Percentiles rank a stretch among this genome's conserved stretches.
Evolutionary conservation across 2,113 vertebrate genomes (phyloP).

Genomic region (Sceloporus undulatus): DNA sequence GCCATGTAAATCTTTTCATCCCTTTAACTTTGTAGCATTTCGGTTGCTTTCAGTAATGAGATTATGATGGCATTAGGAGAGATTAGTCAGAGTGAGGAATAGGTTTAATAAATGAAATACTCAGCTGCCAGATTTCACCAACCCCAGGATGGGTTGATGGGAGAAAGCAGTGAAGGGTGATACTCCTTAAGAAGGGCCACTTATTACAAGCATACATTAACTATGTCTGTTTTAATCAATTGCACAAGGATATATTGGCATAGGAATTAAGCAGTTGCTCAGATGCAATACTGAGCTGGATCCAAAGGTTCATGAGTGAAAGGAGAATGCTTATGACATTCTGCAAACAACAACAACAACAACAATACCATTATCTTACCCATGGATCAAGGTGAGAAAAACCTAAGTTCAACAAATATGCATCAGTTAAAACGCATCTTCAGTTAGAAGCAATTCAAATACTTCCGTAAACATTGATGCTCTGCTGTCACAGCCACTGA

Average conservation of each 20-base stretch:
- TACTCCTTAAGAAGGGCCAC: background rate
- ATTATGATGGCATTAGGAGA: conserved; percentile 61
- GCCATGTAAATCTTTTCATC: background rate
- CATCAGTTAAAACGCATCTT: too few species aligned
- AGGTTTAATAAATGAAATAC: conserved; percentile 46
- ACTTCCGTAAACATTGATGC: background rate
- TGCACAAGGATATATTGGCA: background rate
- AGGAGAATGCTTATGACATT: background rate
- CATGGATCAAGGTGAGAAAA: too few species aligned
- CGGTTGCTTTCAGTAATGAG: conserved; percentile 66
- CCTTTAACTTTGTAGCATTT: conserved; percentile 59
- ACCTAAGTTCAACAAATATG: too few species aligned
- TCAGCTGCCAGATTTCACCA: conserved; percentile 13
- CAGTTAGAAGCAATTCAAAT: too few species aligned
- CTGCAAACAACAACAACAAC: too few species aligned
- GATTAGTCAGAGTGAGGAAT: conserved; percentile 51
- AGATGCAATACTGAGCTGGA: background rate
- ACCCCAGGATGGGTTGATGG: background rate
- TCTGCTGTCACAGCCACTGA: too few species aligned
- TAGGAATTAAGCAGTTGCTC: background rate
- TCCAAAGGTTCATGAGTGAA: background rate
- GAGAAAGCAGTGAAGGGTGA: too few species aligned
- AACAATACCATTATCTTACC: too few species aligned
- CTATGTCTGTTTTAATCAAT: background rate
- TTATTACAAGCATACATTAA: background rate